phyloP scores from a whole-genome alignment of 2,888 invertebrate genomes.

The Trachelus iudaicus region DNA sequence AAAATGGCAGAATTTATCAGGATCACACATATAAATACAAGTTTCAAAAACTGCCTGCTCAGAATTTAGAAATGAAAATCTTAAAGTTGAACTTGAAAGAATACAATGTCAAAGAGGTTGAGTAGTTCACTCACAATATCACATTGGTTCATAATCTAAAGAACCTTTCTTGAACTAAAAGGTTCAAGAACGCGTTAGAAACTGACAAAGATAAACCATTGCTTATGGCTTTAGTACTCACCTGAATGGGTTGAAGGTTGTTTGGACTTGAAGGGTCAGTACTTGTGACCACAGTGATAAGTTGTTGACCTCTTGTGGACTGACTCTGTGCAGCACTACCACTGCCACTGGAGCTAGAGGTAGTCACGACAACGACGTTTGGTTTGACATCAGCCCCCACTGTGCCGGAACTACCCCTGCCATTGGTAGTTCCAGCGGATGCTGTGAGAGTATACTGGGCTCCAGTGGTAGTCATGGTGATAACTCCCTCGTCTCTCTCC shows the following conservation, averaged over 20 bases:
- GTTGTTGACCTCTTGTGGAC: slow-evolving; percentile 57
- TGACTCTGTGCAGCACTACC: slow-evolving; percentile 57
- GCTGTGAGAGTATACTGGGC: slow-evolving; percentile 64
- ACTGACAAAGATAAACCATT: not conserved
- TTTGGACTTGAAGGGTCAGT: slow-evolving; percentile 61
- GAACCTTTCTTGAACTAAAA: not conserved
- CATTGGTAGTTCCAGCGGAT: slow-evolving; percentile 59
- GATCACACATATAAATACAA: not conserved
- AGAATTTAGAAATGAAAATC: not conserved
- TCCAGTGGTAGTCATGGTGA: slow-evolving; percentile 66
- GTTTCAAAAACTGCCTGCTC: not conserved
- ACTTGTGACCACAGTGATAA: slow-evolving; percentile 62
- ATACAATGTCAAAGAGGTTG: not conserved
- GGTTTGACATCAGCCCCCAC: slow-evolving; percentile 61
- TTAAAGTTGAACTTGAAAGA: not conserved
- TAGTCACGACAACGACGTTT: slow-evolving; percentile 60
- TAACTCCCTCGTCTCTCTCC: slow-evolving; percentile 59
- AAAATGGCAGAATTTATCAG: not conserved
- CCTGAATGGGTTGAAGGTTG: slow-evolving; percentile 63
- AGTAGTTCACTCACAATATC: not conserved
- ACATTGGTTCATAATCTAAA: not conserved
- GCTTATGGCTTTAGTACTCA: slow-evolving; percentile 30
- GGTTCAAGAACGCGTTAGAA: not conserved
- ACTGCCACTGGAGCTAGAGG: slow-evolving; percentile 60
- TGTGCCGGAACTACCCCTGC: slow-evolving; percentile 55